phyloP scores from a whole-genome alignment of 1,140 invertebrate genomes.

The Olivierus martensii region DNA sequence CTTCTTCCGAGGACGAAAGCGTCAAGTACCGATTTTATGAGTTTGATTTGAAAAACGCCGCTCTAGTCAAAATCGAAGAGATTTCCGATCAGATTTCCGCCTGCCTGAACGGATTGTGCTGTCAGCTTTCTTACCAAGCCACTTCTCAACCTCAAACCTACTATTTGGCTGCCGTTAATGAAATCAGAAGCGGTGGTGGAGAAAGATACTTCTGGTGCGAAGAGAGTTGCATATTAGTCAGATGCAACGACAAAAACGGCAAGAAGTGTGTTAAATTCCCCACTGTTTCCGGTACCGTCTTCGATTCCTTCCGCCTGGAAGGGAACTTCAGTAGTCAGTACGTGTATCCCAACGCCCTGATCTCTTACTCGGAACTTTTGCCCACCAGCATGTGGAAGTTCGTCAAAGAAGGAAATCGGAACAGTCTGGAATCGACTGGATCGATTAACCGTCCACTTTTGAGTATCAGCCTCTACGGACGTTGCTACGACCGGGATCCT shows the following conservation, averaged over 20 bases:
- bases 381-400: background rate
- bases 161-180: background rate
- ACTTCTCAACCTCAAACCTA: background rate
- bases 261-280: background rate
- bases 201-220: background rate
- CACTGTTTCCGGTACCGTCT: conserved; percentile 4
- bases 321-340: background rate
- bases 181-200: background rate
- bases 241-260: background rate
- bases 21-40: conserved; percentile 3
- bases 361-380: background rate
- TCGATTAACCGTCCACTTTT: background rate
- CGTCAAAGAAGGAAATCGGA: background rate
- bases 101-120: conserved; percentile 18
- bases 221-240: background rate
- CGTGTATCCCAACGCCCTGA: conserved; percentile 9
- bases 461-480: conserved; percentile 1
- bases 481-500: conserved; percentile 8
- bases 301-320: background rate
- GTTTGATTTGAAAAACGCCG: background rate
- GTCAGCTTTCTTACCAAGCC: conserved; percentile 9
- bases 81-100: background rate
- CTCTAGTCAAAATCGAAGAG: conserved; percentile 5
- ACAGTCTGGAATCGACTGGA: background rate
- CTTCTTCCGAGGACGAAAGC: background rate